Evolutionary conservation across 2,113 vertebrate species (phyloP).

Genomic region (Myotis davidii): DNA sequence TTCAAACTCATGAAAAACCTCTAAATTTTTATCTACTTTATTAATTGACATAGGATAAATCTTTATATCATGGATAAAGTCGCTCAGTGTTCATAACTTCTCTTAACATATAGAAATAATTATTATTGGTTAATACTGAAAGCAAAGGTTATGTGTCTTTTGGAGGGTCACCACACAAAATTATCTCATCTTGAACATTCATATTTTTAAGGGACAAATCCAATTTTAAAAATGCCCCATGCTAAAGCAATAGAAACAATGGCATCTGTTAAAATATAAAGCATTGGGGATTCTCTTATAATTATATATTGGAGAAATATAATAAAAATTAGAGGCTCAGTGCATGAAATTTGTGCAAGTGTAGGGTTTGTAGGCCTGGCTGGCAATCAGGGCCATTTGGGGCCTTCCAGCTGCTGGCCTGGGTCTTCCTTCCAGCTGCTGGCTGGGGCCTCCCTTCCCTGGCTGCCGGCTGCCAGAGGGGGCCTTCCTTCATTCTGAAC

Average conservation of each 20-base stretch:
- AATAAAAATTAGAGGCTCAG: background rate
- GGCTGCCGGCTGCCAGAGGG: too few species aligned
- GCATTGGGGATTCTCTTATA: background rate
- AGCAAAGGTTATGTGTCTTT: conserved; percentile 54
- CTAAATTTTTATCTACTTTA: conserved; percentile 39
- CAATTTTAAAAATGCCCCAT: background rate
- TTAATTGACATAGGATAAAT: background rate
- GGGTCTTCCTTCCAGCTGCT: too few species aligned
- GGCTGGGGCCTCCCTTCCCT: too few species aligned
- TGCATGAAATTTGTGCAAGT: too few species aligned
- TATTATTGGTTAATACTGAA: conserved; percentile 33
- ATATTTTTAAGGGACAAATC: conserved; percentile 1
- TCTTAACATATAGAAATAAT: conserved; percentile 31
- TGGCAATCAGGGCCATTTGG: too few species aligned
- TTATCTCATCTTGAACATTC: background rate
- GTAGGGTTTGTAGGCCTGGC: too few species aligned
- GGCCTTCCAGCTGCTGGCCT: too few species aligned
- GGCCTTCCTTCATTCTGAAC: too few species aligned
- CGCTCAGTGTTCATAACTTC: conserved; percentile 25
- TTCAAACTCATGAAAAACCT: background rate
- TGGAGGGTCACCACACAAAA: background rate
- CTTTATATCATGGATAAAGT: background rate
- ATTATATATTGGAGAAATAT: background rate
- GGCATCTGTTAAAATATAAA: conserved; percentile 24
- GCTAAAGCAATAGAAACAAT: background rate